Base-by-base conservation (phyloP, 2,113 vertebrate genomes). In the Campylomormyrus tamandua region DNA sequence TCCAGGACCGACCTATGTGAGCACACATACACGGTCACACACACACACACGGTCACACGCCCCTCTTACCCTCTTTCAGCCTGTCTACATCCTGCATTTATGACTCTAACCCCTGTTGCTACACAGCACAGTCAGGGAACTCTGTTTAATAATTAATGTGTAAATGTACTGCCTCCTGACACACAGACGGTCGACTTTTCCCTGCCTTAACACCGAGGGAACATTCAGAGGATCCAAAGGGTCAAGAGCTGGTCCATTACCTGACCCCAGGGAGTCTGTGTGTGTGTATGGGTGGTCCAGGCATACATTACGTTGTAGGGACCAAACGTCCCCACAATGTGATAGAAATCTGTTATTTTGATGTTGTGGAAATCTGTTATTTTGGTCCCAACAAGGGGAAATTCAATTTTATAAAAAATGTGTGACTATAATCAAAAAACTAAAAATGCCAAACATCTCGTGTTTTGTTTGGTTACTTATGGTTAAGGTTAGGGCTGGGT, bases 1-100 rank as follows among this genome's bases (percentile, higher is more conserved):
- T 94, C 90, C 88, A 97, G 93, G 87, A 97, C 96, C 8, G 97
- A 97, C 95, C 97, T 97, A 92, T 0, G 46, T 85, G 90, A 90
- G 39, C 0, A 1, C 62, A 80, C 21, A 35, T 49, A 80, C 4
- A 0, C 10, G 88, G 83, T 88, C 39, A 42, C 39, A 42, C 0
- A 1, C 62, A 80, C 21, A 74, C 70, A 66, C 53, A 89, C 50
- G 80, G 9, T 66, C 87, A 87, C 24, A 86, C 66, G 2, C 70
- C 31, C 31, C 70, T 3, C 27, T 27, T 10, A 90, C 90, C 90
- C 83, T 92, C 89, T 89, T 70, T 66, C 84, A 89, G 88, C 90
- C 91, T 56, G 89, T 27, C 92, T 92, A 87, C n/a, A 89, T 90
- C 83, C 88, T 92, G 92, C 90, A 90, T 92, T 94, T 92, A 94